Evolutionary conservation across 1,140 invertebrate species (phyloP).

Genomic region (Trinorchestia longiramus): DNA sequence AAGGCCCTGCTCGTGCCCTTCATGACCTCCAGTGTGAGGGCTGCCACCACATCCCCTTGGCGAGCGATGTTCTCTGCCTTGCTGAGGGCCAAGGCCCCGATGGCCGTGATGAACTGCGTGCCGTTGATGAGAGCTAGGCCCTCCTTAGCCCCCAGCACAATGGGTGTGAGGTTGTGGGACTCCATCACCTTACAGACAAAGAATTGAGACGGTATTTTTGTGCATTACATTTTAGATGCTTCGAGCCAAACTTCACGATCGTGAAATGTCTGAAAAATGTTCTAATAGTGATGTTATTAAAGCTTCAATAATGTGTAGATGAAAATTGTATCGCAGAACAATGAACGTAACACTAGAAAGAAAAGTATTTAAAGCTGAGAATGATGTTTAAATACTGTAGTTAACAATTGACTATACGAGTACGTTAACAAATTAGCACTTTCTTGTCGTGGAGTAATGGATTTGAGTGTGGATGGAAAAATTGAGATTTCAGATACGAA

Average conservation of each 20-base stretch:
- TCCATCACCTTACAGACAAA: slow-evolving; percentile 72
- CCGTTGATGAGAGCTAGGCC: slow-evolving; percentile 82
- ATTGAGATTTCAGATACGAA: too few relatives aligned
- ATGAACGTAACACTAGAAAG: too few relatives aligned
- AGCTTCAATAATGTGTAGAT: too few relatives aligned
- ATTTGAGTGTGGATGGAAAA: too few relatives aligned
- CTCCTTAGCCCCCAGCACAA: slow-evolving; percentile 79
- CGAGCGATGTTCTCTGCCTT: slow-evolving; percentile 76
- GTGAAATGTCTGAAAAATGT: neutral
- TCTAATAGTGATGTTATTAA: neutral
- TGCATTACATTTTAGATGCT: neutral
- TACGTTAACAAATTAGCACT: too few relatives aligned
- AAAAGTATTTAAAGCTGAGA: too few relatives aligned
- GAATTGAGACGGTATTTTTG: neutral
- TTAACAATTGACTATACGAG: too few relatives aligned
- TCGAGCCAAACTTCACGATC: neutral
- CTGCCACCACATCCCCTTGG: slow-evolving; percentile 81
- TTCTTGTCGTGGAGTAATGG: too few relatives aligned
- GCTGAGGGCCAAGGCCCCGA: slow-evolving; percentile 80
- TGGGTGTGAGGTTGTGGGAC: slow-evolving; percentile 75
- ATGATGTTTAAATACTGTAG: too few relatives aligned
- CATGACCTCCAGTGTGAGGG: slow-evolving; percentile 79
- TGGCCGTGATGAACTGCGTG: slow-evolving; percentile 80
- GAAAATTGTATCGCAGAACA: too few relatives aligned
- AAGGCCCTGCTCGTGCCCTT: slow-evolving; percentile 81